Percentiles rank a stretch among this genome's conserved stretches.
These are phyloP conservation scores for Orchestia grillus DNA, from an alignment of 1,140 invertebrate species.

Conservation along the genomic window DNA sequence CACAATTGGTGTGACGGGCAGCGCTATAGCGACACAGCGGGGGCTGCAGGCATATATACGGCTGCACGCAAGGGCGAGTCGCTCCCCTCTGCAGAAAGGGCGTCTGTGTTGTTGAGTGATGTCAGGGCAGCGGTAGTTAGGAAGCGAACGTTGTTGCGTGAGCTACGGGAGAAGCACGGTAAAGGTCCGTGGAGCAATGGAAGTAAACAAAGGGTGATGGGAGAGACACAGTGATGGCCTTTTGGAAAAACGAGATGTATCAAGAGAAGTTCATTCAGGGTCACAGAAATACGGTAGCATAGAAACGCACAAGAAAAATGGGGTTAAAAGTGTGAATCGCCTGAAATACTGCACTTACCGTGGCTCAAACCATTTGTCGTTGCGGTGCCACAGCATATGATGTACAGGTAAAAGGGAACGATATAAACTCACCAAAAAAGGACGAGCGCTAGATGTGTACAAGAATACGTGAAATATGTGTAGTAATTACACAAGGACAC, in stretches of 20 bases:
- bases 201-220: neutral
- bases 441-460: no score
- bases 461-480: no score
- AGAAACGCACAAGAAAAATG: no score
- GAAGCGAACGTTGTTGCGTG: neutral
- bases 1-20: slow-evolving; percentile 5
- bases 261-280: no score
- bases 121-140: neutral
- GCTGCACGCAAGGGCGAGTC: neutral
- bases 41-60: neutral
- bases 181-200: neutral
- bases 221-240: neutral
- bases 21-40: neutral
- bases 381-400: no score
- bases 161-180: neutral
- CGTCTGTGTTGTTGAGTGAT: neutral
- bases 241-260: neutral
- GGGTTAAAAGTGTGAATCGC: no score
- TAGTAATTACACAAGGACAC: no score
- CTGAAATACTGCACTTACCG: no score
- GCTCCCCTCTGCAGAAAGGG: neutral
- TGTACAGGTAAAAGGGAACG: no score
- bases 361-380: no score
- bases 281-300: no score
- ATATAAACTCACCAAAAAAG: no score